These are phyloP conservation scores for Diabrotica virgifera DNA, from an alignment of 1,140 invertebrate species.

Conservation along the genomic window DNA sequence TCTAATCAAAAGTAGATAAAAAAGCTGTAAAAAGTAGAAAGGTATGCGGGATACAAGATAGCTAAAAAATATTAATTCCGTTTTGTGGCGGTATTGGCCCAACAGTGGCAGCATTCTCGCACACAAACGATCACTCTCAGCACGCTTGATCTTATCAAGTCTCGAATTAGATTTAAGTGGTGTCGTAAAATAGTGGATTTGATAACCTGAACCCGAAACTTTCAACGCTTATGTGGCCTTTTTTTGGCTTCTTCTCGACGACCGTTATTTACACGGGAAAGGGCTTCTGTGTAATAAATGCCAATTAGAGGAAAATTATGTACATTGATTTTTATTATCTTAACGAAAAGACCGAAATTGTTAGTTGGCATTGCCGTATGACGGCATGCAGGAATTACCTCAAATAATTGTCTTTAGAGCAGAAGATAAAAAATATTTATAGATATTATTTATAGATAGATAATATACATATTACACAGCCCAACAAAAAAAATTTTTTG, in stretches of 20 bases:
- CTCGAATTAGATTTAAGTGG: slow-evolving; percentile 34
- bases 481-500: too few species aligned
- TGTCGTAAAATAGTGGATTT: slow-evolving; percentile 34
- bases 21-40: slow-evolving; percentile 1
- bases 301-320: slow-evolving; percentile 19
- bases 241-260: slow-evolving; percentile 1
- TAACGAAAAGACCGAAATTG: too few species aligned
- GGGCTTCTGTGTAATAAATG: slow-evolving; percentile 23
- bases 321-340: slow-evolving; percentile 4
- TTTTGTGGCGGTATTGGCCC: not conserved
- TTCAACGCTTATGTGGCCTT: slow-evolving; percentile 20
- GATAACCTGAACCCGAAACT: slow-evolving; percentile 28
- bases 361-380: too few species aligned
- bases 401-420: too few species aligned
- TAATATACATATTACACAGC: too few species aligned
- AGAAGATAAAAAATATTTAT: too few species aligned
- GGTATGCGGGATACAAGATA: not conserved
- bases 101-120: slow-evolving; percentile 33
- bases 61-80: slow-evolving; percentile 3
- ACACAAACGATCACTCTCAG: slow-evolving; percentile 32
- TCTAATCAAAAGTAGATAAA: not conserved
- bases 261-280: not conserved
- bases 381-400: too few species aligned
- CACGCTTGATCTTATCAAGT: slow-evolving; percentile 31
- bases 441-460: too few species aligned